Conservation (phyloP, 1,140 invertebrate species). For the Dendroctonus valens region DNA sequence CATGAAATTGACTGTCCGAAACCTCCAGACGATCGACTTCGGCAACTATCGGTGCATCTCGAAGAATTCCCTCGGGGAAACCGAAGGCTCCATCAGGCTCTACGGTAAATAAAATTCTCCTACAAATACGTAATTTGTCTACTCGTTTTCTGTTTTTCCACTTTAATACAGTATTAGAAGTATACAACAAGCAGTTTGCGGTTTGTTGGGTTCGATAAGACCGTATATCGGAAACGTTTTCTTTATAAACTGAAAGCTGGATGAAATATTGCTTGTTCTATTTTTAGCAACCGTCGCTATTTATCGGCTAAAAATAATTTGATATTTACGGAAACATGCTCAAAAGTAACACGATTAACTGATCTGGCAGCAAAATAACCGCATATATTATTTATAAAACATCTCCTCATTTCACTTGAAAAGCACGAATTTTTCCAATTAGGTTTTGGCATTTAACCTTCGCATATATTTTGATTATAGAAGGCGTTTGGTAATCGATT, state of each 20-base stretch:
- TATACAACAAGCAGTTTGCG: conserved; percentile 11
- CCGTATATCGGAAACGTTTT: conserved; percentile 3
- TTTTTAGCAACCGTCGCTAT: too few relatives aligned
- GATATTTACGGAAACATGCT: too few relatives aligned
- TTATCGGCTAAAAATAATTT: too few relatives aligned
- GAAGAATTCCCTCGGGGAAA: conserved; percentile 92
- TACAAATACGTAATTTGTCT: conserved; percentile 33
- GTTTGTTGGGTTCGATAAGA: conserved; percentile 9
- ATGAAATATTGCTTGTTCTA: too few relatives aligned
- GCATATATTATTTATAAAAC: too few relatives aligned
- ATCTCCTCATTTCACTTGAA: too few relatives aligned
- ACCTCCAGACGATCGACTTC: conserved; percentile 74
- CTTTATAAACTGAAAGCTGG: not conserved
- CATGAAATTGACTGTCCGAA: conserved; percentile 82
- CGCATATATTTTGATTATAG: too few relatives aligned
- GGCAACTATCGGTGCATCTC: conserved; percentile 86
- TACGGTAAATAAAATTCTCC: conserved; percentile 71
- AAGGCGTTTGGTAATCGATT: too few relatives aligned
- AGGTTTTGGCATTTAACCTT: too few relatives aligned
- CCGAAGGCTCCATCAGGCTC: conserved; percentile 85
- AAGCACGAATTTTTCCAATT: too few relatives aligned
- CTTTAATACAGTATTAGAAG: conserved; percentile 20
- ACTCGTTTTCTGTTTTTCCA: conserved; percentile 26
- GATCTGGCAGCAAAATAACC: too few relatives aligned
- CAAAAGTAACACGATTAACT: too few relatives aligned